Evolutionary conservation across 2,113 vertebrate species (phyloP), one percentile per base, ranked within the genome.

Genomic region (Halichoerus grypus): DNA sequence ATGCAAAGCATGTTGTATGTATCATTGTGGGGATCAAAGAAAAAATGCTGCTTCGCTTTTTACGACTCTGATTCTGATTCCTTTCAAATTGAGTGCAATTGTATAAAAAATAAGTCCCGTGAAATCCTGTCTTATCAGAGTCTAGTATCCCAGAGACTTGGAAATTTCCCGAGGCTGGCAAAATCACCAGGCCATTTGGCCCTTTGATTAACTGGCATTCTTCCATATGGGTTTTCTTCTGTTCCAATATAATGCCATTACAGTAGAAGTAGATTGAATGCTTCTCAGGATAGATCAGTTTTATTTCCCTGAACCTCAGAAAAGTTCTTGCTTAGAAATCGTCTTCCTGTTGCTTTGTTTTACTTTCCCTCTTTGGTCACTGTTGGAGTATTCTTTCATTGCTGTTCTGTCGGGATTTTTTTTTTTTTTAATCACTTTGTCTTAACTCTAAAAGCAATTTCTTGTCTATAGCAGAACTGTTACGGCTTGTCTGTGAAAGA

Each of bases 251-350:
- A 87, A 97, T 97, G 71, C 63, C 76, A 61, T 98, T 98, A 88
- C 13, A 57, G 87, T 0, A 0, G 80, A 96, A 97, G 74, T 90
- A 97, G 94, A 88, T 91, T 77, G 90, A 98, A 94, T 98, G 59
- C 65, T 97, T 88, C 97, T 98, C 93, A 88, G 92, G 42, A 4
- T 91, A 97, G 93, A 96, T 95, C 77, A 86, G 49, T 97, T 96
- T 98, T 11, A 1, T 97, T 98, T 96, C 67, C 46, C 92, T 97
- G 72, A 97, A 94, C 88, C 97, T 95, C 63, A 88, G 74, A 97
- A 86, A 98, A 96, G 83, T 97, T 98, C 97, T 98, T 98, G 74
- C 88, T 97, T 97, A 96, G 79, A 97, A 98, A 96, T 96, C 72
- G 98, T 95, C 82, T 69, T 19, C 76, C 76, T 63, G 65, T 94